Percentiles rank a stretch among this genome's conserved stretches.
These are phyloP conservation scores for Benitochromis conjunctus DNA, from an alignment of 2,113 vertebrate genomes.

Conservation along the genomic window DNA sequence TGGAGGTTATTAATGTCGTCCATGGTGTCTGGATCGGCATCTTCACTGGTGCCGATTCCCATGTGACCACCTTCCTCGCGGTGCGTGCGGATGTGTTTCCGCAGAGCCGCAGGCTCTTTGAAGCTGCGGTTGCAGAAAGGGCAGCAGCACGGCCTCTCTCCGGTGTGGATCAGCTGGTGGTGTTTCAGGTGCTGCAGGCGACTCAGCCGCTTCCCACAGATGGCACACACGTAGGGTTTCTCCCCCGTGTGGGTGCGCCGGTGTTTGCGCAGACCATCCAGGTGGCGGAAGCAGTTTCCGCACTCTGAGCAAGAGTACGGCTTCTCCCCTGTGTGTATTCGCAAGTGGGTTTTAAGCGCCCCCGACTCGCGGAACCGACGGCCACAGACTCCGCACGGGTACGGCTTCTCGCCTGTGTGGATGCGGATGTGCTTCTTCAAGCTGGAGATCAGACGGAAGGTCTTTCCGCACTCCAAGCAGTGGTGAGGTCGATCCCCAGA, in stretches of 20 bases:
- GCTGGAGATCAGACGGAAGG: slow-evolving; percentile 78
- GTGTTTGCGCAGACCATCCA: slow-evolving; percentile 79
- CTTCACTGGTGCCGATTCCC: slow-evolving; percentile 33
- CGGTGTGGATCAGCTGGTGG: slow-evolving; percentile 81
- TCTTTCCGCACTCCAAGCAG: slow-evolving; percentile 79
- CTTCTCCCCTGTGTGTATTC: slow-evolving; percentile 80
- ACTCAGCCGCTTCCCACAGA: slow-evolving; percentile 78
- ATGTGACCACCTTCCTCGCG: slow-evolving; percentile 62
- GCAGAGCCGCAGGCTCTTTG: slow-evolving; percentile 73
- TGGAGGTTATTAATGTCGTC: slow-evolving; percentile 69
- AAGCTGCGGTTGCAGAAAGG: slow-evolving; percentile 78
- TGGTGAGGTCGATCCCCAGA: slow-evolving; percentile 72
- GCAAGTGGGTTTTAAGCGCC: slow-evolving; percentile 77
- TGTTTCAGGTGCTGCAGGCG: slow-evolving; percentile 80
- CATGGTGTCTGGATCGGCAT: slow-evolving; percentile 52
- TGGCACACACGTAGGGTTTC: slow-evolving; percentile 75
- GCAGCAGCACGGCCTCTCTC: slow-evolving; percentile 76
- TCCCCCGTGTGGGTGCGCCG: slow-evolving; percentile 78
- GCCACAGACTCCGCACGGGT: slow-evolving; percentile 75
- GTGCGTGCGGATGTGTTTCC: slow-evolving; percentile 77
- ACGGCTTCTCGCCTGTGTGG: slow-evolving; percentile 79
- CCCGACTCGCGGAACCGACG: slow-evolving; percentile 78
- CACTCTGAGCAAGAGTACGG: slow-evolving; percentile 78
- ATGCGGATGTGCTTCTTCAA: slow-evolving; percentile 81
- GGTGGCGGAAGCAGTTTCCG: slow-evolving; percentile 76